Conservation (phyloP, 2,797 vertebrate genomes). For the Prionace glauca region DNA sequence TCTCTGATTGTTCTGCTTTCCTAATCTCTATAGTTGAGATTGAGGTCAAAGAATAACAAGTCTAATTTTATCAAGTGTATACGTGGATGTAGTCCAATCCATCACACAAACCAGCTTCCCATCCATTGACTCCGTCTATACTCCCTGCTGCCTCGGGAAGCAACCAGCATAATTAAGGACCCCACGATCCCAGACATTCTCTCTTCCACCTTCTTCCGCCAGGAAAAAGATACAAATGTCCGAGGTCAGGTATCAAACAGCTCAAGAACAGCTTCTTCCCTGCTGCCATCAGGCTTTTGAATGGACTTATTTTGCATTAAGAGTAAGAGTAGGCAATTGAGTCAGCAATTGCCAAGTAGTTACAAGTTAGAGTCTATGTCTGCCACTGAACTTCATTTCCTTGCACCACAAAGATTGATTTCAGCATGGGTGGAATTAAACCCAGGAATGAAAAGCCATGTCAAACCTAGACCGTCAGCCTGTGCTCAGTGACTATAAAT, state of each 20-base stretch:
- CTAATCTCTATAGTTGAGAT: neutral
- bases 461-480: neutral
- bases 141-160: too few relatives aligned
- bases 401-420: neutral
- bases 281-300: too few relatives aligned
- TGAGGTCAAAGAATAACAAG: neutral
- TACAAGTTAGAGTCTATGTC: neutral
- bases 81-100: too few relatives aligned
- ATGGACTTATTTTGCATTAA: too few relatives aligned
- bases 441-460: neutral
- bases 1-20: neutral
- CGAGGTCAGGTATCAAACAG: too few relatives aligned
- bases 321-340: neutral
- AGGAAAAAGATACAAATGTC: too few relatives aligned
- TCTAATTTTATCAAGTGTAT: neutral
- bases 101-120: too few relatives aligned
- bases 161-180: too few relatives aligned
- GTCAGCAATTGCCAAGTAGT: neutral
- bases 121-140: too few relatives aligned
- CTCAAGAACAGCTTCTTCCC: too few relatives aligned
- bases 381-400: neutral
- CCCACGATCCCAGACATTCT: too few relatives aligned
- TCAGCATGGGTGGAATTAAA: neutral
- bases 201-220: too few relatives aligned
- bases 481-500: neutral